Evolutionary conservation across 2,113 vertebrate species (phyloP).

Genomic region (Pedionomus torquatus): DNA sequence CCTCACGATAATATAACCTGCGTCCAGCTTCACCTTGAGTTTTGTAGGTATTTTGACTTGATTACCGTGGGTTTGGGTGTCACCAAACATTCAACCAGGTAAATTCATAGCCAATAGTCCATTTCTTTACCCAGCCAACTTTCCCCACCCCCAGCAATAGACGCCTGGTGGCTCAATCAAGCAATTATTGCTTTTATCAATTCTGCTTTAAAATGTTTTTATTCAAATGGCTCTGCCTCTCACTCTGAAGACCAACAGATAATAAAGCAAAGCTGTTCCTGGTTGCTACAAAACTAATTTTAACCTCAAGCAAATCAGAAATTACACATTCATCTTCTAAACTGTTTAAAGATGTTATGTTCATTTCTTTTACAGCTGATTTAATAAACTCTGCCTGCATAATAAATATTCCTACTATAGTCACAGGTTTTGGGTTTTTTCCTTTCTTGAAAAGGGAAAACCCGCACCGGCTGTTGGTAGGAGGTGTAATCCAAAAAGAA

Average conservation of each 20-base stretch:
- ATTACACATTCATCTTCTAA: slow-evolving; percentile 46
- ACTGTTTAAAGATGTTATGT: slow-evolving; percentile 51
- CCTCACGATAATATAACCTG: neutral
- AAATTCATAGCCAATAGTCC: neutral
- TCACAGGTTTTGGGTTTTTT: slow-evolving; percentile 21
- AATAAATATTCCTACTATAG: slow-evolving; percentile 57
- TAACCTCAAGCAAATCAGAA: slow-evolving; percentile 63
- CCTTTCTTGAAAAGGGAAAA: slow-evolving; percentile 33
- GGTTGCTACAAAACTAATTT: slow-evolving; percentile 60
- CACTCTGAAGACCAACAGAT: slow-evolving; percentile 48
- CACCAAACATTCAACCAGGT: neutral
- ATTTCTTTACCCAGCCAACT: slow-evolving; percentile 56
- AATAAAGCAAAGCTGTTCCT: slow-evolving; percentile 38
- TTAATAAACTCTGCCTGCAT: slow-evolving; percentile 72
- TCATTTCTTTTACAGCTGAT: slow-evolving; percentile 65
- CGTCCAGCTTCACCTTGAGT: slow-evolving; percentile 19
- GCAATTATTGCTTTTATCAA: slow-evolving; percentile 55
- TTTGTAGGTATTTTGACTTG: slow-evolving; percentile 37
- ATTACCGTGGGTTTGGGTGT: slow-evolving; percentile 27
- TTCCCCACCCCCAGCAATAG: slow-evolving; percentile 4
- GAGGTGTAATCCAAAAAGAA: slow-evolving; percentile 44
- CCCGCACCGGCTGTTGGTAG: neutral
- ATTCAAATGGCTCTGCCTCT: slow-evolving; percentile 40
- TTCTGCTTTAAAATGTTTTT: slow-evolving; percentile 65
- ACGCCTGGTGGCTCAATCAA: slow-evolving; percentile 47